phyloP scores from a whole-genome alignment of 2,888 invertebrate species.

The Melieria picta region DNA sequence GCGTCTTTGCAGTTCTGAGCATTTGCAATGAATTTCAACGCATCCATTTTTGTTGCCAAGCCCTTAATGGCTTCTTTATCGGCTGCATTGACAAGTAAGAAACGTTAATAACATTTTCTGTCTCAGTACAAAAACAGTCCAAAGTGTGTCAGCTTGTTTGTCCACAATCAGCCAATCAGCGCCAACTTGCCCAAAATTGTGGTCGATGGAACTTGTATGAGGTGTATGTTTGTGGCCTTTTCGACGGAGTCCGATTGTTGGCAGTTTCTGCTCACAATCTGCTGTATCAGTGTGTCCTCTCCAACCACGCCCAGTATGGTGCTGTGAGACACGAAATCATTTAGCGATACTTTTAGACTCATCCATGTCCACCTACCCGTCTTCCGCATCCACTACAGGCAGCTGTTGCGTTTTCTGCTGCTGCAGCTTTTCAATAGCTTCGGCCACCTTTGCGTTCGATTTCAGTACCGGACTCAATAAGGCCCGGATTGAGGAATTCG shows the following conservation, averaged over 20 bases:
- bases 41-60: constrained; percentile 77
- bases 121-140: background rate
- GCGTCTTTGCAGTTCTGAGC: no score
- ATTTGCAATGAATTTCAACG: constrained; percentile 74
- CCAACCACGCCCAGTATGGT: constrained; percentile 50
- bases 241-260: constrained; percentile 66
- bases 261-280: constrained; percentile 54
- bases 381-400: constrained; percentile 70
- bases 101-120: background rate
- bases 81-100: constrained; percentile 48
- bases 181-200: constrained; percentile 76
- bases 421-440: no score
- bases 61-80: constrained; percentile 71
- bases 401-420: no score
- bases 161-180: no score
- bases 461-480: no score
- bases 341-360: background rate
- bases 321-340: constrained; percentile 36
- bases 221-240: constrained; percentile 76
- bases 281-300: constrained; percentile 50
- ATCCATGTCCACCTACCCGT: constrained; percentile 56
- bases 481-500: no score
- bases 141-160: constrained; percentile 44
- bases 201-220: constrained; percentile 74
- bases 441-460: no score